phyloP scores from a whole-genome alignment of 2,113 vertebrate genomes.

The Seriola rivoliana region DNA sequence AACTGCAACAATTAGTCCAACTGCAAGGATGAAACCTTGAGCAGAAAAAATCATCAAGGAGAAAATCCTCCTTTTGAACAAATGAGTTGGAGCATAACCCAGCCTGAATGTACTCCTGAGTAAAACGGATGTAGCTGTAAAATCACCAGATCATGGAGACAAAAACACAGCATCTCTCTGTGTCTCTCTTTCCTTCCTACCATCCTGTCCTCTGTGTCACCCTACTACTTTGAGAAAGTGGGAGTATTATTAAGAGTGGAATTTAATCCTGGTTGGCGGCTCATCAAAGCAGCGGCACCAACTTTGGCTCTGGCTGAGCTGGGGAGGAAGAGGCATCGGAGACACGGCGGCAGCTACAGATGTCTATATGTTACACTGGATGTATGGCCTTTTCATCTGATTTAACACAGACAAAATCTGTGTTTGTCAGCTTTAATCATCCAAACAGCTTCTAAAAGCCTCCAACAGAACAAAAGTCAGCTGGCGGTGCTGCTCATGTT shows the following conservation, averaged over 20 bases:
- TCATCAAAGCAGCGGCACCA: constrained; percentile 85
- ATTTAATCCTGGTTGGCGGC: constrained; percentile 78
- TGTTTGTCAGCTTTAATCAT: constrained; percentile 17
- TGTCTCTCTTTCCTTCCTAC: constrained; percentile 58
- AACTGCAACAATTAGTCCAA: constrained; percentile 48
- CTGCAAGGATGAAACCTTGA: constrained; percentile 45
- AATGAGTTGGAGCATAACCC: constrained; percentile 57
- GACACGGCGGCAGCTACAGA: constrained; percentile 53
- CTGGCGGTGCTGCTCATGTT: neutral
- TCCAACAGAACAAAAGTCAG: neutral
- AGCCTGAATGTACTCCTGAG: constrained; percentile 30
- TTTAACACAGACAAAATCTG: constrained; percentile 15
- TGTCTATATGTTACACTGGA: constrained; percentile 50
- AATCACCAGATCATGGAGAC: constrained; percentile 46
- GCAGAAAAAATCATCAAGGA: constrained; percentile 29
- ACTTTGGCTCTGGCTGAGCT: constrained; percentile 82
- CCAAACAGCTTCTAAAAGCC: neutral
- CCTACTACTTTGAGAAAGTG: constrained; percentile 84
- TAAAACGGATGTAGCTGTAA: constrained; percentile 63
- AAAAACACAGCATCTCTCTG: constrained; percentile 69
- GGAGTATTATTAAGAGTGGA: constrained; percentile 82
- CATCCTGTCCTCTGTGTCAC: constrained; percentile 86
- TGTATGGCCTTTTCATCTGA: constrained; percentile 31
- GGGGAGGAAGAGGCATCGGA: constrained; percentile 53
- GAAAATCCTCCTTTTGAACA: constrained; percentile 58